Conservation (phyloP, 2,113 vertebrate genomes). For the Trogon surrucura region DNA sequence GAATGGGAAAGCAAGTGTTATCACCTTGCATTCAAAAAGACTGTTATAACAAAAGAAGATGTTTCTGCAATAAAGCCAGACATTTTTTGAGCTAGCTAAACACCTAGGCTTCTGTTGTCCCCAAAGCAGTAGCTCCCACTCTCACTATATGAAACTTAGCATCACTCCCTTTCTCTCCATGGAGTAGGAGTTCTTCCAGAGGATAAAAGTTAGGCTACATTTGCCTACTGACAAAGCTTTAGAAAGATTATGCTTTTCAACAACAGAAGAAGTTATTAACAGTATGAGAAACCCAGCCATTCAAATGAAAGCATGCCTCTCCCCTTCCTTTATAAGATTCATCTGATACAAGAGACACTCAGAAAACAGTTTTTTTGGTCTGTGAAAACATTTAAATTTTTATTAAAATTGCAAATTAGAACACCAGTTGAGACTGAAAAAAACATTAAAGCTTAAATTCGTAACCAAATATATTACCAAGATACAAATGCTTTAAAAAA, state of each 20-base stretch:
- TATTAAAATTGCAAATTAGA: background rate
- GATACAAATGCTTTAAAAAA: background rate
- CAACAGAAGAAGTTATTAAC: background rate
- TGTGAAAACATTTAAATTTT: background rate
- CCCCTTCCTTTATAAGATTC: background rate
- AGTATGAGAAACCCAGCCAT: background rate
- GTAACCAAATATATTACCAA: background rate
- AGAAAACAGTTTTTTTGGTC: background rate
- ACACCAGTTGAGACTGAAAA: background rate
- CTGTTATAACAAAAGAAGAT: background rate
- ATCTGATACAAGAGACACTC: background rate
- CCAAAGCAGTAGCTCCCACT: background rate
- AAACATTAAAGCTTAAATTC: background rate
- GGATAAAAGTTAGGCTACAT: background rate
- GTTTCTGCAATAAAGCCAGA: background rate
- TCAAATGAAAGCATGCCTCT: background rate
- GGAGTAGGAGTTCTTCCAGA: background rate
- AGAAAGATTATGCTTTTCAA: background rate
- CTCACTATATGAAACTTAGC: background rate
- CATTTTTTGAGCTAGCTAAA: background rate
- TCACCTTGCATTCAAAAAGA: background rate
- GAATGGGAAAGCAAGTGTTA: background rate
- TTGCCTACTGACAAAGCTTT: background rate
- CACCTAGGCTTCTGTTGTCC: background rate
- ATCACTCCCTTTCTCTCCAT: background rate